phyloP scores from a whole-genome alignment of 1,140 invertebrate genomes.

The Campoletis sonorensis region DNA sequence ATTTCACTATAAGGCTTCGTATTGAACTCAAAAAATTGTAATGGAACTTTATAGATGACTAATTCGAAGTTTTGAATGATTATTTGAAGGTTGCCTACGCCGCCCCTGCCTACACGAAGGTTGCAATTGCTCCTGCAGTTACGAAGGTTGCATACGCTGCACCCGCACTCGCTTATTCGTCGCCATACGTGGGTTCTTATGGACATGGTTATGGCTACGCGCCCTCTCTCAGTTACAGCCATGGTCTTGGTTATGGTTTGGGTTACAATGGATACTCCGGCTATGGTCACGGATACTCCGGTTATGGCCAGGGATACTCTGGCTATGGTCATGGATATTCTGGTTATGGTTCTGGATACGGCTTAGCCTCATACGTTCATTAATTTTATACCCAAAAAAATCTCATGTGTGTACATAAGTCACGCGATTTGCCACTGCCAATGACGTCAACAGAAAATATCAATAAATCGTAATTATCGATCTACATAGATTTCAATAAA shows the following conservation, averaged over 20 bases:
- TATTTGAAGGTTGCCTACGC: conserved; percentile 56
- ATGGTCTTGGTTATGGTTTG: conserved; percentile 47
- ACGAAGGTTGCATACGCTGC: conserved; percentile 58
- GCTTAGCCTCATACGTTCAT: too few relatives aligned
- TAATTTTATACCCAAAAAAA: not conserved
- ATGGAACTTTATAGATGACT: too few relatives aligned
- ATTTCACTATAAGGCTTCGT: too few relatives aligned
- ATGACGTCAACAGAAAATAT: conserved; percentile 8
- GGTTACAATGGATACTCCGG: conserved; percentile 51
- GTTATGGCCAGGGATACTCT: conserved; percentile 51
- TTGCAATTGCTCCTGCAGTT: conserved; percentile 57
- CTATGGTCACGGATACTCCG: conserved; percentile 54
- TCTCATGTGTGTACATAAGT: not conserved
- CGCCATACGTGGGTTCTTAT: conserved; percentile 53
- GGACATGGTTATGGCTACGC: conserved; percentile 56
- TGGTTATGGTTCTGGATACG: not conserved
- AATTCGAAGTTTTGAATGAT: not conserved
- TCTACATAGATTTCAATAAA: conserved; percentile 31
- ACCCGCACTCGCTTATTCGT: conserved; percentile 53
- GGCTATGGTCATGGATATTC: conserved; percentile 51
- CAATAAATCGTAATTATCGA: not conserved
- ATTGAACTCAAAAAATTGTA: too few relatives aligned
- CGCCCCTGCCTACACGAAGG: conserved; percentile 61
- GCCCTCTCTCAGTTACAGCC: conserved; percentile 47
- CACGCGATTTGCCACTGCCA: not conserved